phyloP scores from a whole-genome alignment of 2,113 vertebrate genomes.

The Eclectus roratus region DNA sequence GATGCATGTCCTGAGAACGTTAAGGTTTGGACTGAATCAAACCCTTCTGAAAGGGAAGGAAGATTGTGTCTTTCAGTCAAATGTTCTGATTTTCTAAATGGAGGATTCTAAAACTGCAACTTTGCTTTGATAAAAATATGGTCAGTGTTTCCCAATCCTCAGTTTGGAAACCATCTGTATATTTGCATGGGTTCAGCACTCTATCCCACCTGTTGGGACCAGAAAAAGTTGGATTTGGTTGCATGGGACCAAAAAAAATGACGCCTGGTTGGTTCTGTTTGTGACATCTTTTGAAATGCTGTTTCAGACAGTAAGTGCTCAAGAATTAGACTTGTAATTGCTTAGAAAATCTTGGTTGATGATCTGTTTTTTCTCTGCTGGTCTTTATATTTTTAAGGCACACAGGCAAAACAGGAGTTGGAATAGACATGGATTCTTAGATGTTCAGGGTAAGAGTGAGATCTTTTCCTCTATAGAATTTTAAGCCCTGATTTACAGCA shows the following conservation, averaged over 20 bases:
- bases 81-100: not conserved
- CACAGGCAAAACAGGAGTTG: not conserved
- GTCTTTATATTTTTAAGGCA: not conserved
- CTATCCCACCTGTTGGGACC: not conserved
- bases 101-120: not conserved
- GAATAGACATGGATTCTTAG: not conserved
- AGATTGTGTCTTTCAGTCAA: not conserved
- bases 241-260: not conserved
- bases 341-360: not conserved
- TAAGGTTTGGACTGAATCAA: not conserved
- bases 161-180: not conserved
- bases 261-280: not conserved
- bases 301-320: not conserved
- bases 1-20: not conserved
- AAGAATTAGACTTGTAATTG: not conserved
- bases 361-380: not conserved
- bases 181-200: not conserved
- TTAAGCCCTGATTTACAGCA: not conserved
- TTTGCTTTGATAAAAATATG: not conserved
- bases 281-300: not conserved
- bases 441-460: not conserved
- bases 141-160: not conserved
- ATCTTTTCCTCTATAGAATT: not conserved
- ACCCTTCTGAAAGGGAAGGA: not conserved
- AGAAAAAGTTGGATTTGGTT: not conserved